Conservation (phyloP, 2,113 vertebrate species). For the Indicator maculatus region DNA sequence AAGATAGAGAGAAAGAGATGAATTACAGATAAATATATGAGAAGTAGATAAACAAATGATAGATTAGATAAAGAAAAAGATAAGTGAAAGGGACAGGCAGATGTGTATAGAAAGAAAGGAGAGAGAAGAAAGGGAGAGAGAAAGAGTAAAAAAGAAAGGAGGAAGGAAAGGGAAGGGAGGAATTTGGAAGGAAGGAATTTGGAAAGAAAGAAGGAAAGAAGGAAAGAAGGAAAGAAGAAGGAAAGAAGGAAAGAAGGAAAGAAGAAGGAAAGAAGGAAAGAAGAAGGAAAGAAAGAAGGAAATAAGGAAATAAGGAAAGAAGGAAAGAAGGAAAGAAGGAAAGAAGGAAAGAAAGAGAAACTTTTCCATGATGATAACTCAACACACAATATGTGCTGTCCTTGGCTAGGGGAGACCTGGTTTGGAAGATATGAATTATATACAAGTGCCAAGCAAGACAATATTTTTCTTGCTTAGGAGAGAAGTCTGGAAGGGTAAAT, state of each 20-base stretch:
- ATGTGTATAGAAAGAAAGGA: background rate
- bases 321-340: background rate
- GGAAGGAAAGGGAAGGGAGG: no score
- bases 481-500: background rate
- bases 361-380: background rate
- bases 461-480: background rate
- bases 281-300: accelerated
- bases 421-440: constrained; percentile 62
- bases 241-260: accelerated
- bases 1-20: background rate
- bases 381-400: background rate
- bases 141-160: no score
- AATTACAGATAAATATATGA: constrained; percentile 51
- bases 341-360: accelerated
- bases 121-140: background rate
- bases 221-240: no score
- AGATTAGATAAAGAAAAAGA: constrained; percentile 2
- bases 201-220: background rate
- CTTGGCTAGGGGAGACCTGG: constrained; percentile 46
- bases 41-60: constrained; percentile 41
- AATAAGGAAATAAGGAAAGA: no score
- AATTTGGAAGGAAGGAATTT: no score
- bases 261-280: no score
- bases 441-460: background rate
- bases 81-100: background rate